These are phyloP conservation scores for Strigops habroptila DNA, from an alignment of 2,113 vertebrate genomes.

Conservation along the genomic window DNA sequence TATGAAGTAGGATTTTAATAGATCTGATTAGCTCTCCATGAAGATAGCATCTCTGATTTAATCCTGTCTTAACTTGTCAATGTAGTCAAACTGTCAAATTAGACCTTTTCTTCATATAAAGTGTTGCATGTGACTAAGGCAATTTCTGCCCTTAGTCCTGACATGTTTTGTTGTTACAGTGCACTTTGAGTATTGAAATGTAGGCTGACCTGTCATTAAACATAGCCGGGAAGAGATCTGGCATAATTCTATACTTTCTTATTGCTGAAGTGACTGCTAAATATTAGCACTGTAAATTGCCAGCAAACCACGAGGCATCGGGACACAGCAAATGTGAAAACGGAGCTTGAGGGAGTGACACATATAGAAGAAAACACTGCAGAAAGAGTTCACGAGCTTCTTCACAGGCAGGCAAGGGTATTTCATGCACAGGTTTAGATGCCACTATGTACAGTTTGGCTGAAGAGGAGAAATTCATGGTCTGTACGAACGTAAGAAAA, in stretches of 20 bases:
- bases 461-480: neutral
- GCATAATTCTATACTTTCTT: neutral
- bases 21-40: neutral
- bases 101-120: neutral
- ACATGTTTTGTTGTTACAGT: neutral
- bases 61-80: neutral
- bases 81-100: no score
- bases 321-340: neutral
- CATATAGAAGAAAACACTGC: neutral
- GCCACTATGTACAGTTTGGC: neutral
- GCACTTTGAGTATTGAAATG: neutral
- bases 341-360: neutral
- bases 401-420: neutral
- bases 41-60: neutral
- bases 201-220: constrained; percentile 1
- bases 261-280: neutral
- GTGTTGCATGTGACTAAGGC: neutral
- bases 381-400: neutral
- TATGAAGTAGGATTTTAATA: neutral
- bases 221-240: neutral
- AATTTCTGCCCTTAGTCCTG: neutral
- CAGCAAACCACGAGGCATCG: fast-evolving
- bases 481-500: neutral
- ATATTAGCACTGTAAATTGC: neutral
- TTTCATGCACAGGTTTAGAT: neutral